These are phyloP conservation scores for Cyrtonyx montezumae DNA, from an alignment of 2,113 vertebrate genomes.

Conservation along the genomic window DNA sequence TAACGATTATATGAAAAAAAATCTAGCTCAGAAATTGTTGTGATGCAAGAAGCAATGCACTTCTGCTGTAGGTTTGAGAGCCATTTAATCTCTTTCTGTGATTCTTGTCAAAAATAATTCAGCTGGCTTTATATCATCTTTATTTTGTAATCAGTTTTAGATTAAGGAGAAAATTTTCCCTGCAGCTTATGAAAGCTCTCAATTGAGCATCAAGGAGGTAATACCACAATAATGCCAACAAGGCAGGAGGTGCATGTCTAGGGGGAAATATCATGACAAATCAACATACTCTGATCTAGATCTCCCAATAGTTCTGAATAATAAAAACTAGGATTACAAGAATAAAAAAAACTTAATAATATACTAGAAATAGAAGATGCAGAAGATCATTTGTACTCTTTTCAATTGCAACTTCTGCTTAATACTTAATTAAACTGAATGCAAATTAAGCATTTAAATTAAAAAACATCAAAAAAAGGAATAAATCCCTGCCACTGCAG, in stretches of 20 bases:
- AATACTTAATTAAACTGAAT: background rate
- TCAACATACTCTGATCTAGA: background rate
- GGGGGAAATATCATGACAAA: background rate
- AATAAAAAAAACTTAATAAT: background rate
- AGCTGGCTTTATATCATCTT: background rate
- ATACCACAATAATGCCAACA: background rate
- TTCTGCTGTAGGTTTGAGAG: background rate
- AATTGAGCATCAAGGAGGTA: background rate
- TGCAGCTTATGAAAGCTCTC: background rate
- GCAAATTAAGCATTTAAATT: background rate
- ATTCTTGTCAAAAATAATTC: constrained; percentile 19
- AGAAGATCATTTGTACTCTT: background rate
- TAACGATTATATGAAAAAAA: background rate
- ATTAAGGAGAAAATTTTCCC: background rate
- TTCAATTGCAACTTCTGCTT: background rate
- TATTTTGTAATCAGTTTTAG: constrained; percentile 20
- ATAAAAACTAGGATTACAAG: background rate
- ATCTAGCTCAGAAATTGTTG: background rate
- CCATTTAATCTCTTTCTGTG: background rate
- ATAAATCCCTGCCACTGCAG: background rate
- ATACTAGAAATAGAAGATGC: background rate
- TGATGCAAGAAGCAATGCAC: background rate
- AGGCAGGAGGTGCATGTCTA: background rate
- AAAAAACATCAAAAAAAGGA: background rate
- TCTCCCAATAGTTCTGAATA: background rate